Evolutionary conservation across 1,140 invertebrate genomes (phyloP).

Genomic region (Aethina tumida): DNA sequence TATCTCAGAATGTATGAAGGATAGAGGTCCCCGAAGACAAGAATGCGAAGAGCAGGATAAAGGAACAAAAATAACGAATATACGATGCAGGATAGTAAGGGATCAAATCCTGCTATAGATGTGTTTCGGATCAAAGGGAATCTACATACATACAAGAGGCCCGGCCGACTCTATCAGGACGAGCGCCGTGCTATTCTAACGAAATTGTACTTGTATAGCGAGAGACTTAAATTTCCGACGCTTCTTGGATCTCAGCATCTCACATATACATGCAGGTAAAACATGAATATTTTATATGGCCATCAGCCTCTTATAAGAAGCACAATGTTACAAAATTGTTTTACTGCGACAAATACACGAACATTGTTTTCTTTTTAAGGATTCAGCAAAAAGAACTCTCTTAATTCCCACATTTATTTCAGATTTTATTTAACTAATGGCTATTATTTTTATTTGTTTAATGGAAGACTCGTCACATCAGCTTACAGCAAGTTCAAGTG

Average conservation of each 20-base stretch:
- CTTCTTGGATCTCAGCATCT: constrained; percentile 9
- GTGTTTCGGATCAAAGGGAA: constrained; percentile 33
- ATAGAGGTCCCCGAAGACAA: constrained; percentile 32
- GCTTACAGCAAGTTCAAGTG: too few relatives aligned
- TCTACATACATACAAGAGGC: constrained; percentile 21
- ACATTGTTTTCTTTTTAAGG: too few relatives aligned
- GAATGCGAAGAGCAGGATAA: constrained; percentile 31
- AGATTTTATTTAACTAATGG: too few relatives aligned
- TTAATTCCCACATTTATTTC: too few relatives aligned
- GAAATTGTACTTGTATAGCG: constrained; percentile 23
- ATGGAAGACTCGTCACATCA: too few relatives aligned
- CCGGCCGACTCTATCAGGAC: constrained; percentile 14
- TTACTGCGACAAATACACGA: too few relatives aligned
- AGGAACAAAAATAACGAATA: constrained; percentile 32
- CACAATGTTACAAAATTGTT: too few relatives aligned
- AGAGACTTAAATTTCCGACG: constrained; percentile 10
- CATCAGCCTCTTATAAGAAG: too few relatives aligned
- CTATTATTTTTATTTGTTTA: too few relatives aligned
- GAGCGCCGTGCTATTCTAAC: constrained; percentile 20
- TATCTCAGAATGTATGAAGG: constrained; percentile 33
- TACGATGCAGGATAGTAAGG: constrained; percentile 26
- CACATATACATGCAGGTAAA: constrained; percentile 15
- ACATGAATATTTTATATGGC: constrained; percentile 24
- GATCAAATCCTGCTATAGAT: constrained; percentile 28
- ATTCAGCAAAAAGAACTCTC: too few relatives aligned